Conservation (phyloP, 1,140 invertebrate genomes). For the Bombus pyrosoma region DNA sequence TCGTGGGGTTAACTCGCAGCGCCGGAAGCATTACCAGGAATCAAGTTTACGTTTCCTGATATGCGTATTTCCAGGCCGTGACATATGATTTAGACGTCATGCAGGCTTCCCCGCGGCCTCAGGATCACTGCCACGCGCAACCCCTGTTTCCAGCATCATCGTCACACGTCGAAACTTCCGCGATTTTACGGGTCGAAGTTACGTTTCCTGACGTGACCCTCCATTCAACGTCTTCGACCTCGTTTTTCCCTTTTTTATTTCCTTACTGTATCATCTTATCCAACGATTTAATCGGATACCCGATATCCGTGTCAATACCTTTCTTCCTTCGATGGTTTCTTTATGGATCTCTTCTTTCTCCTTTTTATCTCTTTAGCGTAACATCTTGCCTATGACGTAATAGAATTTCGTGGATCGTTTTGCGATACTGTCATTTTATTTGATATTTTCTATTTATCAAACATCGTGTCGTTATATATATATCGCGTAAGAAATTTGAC, state of each 20-base stretch:
- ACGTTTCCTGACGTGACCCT: neutral
- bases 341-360: neutral
- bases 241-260: too few relatives aligned
- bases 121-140: conserved; percentile 32
- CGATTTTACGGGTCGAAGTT: conserved; percentile 5
- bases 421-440: too few relatives aligned
- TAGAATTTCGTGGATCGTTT: too few relatives aligned
- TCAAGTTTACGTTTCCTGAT: conserved; percentile 56
- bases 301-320: neutral
- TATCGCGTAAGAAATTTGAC: too few relatives aligned
- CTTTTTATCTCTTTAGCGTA: neutral
- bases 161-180: neutral
- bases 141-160: neutral
- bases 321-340: neutral
- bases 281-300: neutral
- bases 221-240: neutral
- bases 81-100: conserved; percentile 50
- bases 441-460: too few relatives aligned
- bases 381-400: too few relatives aligned
- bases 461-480: too few relatives aligned
- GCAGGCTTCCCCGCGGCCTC: conserved; percentile 1
- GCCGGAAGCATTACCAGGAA: conserved; percentile 51
- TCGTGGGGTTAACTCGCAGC: conserved; percentile 23
- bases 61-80: conserved; percentile 48
- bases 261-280: too few relatives aligned